Evolutionary conservation across 1,140 invertebrate species (phyloP).

Genomic region (Telenomus remus): DNA sequence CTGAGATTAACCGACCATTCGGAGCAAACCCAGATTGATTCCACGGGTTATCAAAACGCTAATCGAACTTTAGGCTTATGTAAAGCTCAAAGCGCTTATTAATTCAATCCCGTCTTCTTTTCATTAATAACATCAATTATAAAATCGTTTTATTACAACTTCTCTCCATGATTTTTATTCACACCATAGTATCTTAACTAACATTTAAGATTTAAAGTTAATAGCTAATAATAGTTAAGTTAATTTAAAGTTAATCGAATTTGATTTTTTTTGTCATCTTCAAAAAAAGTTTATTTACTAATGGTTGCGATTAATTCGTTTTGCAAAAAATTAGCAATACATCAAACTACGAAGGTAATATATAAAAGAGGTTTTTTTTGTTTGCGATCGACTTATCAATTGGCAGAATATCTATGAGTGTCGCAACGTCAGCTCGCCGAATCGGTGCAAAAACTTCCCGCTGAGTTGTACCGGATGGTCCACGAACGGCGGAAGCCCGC

Average conservation of each 20-base stretch:
- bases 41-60: conserved; percentile 30
- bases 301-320: conserved; percentile 14
- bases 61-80: conserved; percentile 26
- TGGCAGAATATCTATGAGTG: conserved; percentile 10
- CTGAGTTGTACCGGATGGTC: conserved; percentile 32
- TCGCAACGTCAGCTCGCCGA: conserved; percentile 21
- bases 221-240: no score
- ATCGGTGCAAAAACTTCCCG: conserved; percentile 8
- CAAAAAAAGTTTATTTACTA: no score
- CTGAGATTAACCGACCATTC: conserved; percentile 41
- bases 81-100: conserved; percentile 30
- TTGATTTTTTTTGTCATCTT: no score
- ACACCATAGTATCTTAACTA: no score
- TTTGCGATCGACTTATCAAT: conserved; percentile 22
- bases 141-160: conserved; percentile 20
- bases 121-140: conserved; percentile 31
- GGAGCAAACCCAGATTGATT: conserved; percentile 50
- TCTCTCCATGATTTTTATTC: no score
- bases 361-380: not conserved
- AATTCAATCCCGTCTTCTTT: conserved; percentile 22
- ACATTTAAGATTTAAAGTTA: no score
- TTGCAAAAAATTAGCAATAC: conserved; percentile 3
- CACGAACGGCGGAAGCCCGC: conserved; percentile 41
- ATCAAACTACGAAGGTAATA: conserved; percentile 14
- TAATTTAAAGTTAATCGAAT: no score